These are phyloP conservation scores for Neodiprion pinetum DNA, from an alignment of 1,140 invertebrate species.

Conservation along the genomic window DNA sequence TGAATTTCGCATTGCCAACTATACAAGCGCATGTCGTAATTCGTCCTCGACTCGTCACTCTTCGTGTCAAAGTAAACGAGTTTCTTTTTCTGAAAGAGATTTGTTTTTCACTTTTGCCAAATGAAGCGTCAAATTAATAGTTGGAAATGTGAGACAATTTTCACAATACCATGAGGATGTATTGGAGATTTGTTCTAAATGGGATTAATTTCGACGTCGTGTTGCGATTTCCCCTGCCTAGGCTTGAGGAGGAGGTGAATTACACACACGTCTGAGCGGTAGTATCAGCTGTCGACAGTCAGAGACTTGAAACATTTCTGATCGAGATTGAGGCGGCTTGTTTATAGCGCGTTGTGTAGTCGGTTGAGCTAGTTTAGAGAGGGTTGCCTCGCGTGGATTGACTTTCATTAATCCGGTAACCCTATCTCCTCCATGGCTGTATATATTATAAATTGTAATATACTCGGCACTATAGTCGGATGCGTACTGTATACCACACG, in stretches of 20 bases:
- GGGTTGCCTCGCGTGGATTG: slow-evolving; percentile 51
- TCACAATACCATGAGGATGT: too few relatives aligned
- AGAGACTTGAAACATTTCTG: slow-evolving; percentile 6
- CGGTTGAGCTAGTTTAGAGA: slow-evolving; percentile 36
- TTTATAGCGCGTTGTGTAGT: slow-evolving; percentile 47
- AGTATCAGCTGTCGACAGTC: slow-evolving; percentile 1
- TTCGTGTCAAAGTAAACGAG: too few relatives aligned
- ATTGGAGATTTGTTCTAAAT: too few relatives aligned
- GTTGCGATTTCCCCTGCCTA: too few relatives aligned
- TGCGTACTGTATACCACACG: slow-evolving; percentile 46
- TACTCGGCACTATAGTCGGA: slow-evolving; percentile 47
- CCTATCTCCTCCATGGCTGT: slow-evolving; percentile 45
- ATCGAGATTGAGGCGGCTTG: slow-evolving; percentile 48
- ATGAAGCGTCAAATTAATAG: too few relatives aligned
- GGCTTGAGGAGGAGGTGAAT: background rate
- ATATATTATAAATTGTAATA: slow-evolving; percentile 61
- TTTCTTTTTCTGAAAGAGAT: too few relatives aligned
- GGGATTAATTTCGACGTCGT: too few relatives aligned
- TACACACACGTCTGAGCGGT: background rate
- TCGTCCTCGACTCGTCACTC: too few relatives aligned
- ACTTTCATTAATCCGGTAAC: slow-evolving; percentile 61
- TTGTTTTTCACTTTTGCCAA: too few relatives aligned
- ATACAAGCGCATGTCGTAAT: too few relatives aligned
- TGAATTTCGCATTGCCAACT: too few relatives aligned
- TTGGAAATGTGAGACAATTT: too few relatives aligned